A percentile compares a stretch with the other conserved stretches of the same genome.
Evolutionary conservation across 2,113 vertebrate genomes (phyloP).

Genomic region (Oncorhynchus masou): DNA sequence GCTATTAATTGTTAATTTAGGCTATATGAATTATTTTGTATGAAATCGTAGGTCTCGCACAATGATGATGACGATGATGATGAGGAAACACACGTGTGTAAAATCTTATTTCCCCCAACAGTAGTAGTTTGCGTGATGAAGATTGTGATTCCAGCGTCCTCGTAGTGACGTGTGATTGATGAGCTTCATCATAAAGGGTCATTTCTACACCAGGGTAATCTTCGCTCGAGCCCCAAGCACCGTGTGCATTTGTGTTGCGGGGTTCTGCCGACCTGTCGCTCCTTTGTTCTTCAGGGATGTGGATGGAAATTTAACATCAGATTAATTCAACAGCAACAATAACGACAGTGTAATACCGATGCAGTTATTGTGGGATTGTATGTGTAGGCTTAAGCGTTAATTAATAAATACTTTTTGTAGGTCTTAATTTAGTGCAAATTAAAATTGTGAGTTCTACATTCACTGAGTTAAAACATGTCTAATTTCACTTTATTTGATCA

Average conservation of each 20-base stretch:
- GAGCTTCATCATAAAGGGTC: constrained; percentile 72
- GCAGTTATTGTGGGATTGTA: neutral
- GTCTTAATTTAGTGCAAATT: no score
- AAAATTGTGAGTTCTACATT: no score
- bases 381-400: no score
- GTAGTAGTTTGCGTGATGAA: constrained; percentile 67
- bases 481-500: no score
- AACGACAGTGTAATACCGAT: constrained; percentile 28
- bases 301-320: constrained; percentile 67
- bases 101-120: constrained; percentile 18
- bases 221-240: constrained; percentile 67
- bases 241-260: constrained; percentile 69
- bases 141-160: constrained; percentile 70
- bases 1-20: no score
- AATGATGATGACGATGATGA: constrained; percentile 27
- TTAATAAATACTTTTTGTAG: no score
- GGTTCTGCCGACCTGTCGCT: constrained; percentile 49
- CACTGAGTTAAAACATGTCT: no score
- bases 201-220: constrained; percentile 71
- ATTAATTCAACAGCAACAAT: constrained; percentile 64
- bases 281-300: constrained; percentile 62
- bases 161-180: constrained; percentile 76
- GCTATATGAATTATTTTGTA: no score
- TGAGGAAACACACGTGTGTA: constrained; percentile 50
- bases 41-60: neutral